Percentiles rank a stretch among this genome's conserved stretches.
Evolutionary conservation across 2,797 vertebrate genomes (phyloP).

Genomic region (Telmatherina bonti): DNA sequence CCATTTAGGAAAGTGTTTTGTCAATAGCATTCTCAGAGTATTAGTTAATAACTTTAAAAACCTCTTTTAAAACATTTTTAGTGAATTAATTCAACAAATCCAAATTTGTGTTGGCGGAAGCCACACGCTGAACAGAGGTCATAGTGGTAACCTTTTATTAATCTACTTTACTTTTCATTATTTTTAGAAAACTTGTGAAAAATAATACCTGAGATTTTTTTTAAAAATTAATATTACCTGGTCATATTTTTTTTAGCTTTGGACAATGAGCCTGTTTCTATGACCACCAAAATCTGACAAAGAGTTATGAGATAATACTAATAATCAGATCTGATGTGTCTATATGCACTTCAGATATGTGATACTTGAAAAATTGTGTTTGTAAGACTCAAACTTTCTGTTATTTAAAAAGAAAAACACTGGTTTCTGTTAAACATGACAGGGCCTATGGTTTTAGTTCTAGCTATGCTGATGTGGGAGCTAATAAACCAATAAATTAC

Average conservation of each 20-base stretch:
- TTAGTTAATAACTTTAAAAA: slow-evolving; percentile 30
- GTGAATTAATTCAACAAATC: no score
- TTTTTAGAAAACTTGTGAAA: no score
- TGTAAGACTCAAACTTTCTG: no score
- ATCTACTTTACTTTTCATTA: neutral
- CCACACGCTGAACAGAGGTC: neutral
- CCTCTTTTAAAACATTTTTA: neutral
- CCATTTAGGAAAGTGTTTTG: slow-evolving; percentile 33
- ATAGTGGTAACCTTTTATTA: neutral
- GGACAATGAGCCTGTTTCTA: no score
- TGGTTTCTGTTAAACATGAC: neutral
- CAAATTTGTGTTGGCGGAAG: neutral
- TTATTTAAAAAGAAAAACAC: neutral
- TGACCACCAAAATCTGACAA: no score
- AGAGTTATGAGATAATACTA: no score
- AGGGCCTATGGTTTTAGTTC: neutral
- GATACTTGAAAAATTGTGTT: no score
- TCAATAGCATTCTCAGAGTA: slow-evolving; percentile 19
- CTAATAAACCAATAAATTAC: neutral
- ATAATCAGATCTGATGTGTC: no score
- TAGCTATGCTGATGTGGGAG: neutral
- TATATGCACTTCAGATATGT: no score
- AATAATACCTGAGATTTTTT: no score
- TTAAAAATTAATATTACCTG: no score
- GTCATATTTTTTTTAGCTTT: no score